A percentile compares a stretch with the other conserved stretches of the same genome.
phyloP scores from a whole-genome alignment of 1,140 invertebrate species.

The Ctenoplectra terminalis region DNA sequence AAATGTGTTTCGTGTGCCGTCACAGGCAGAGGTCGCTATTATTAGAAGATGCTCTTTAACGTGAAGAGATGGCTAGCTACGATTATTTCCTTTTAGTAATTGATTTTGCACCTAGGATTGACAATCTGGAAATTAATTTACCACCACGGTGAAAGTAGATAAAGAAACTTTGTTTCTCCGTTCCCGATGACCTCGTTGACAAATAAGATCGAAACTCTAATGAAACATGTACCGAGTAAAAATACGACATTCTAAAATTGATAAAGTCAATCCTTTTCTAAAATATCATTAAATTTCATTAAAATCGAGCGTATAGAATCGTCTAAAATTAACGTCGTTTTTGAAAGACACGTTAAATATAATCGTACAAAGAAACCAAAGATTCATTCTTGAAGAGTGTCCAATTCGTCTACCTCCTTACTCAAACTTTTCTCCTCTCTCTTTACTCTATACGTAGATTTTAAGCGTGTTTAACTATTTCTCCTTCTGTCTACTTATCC shows the following conservation, averaged over 20 bases:
- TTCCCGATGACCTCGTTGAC: no score
- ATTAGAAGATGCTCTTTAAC: background rate
- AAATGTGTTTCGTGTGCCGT: background rate
- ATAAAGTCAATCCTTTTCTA: no score
- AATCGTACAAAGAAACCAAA: background rate
- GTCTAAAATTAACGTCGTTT: background rate
- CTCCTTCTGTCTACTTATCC: background rate
- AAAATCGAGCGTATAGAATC: no score
- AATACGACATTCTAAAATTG: no score
- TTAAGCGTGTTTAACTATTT: background rate
- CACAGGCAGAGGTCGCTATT: background rate
- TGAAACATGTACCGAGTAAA: no score
- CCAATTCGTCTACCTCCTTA: conserved; percentile 4
- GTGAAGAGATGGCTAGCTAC: background rate
- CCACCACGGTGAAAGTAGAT: no score
- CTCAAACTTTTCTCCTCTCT: background rate
- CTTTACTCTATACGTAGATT: conserved; percentile 10
- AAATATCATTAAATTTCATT: no score
- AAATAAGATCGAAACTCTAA: no score
- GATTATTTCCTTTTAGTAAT: background rate
- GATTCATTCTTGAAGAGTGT: background rate
- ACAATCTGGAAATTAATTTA: background rate
- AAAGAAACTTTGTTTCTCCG: no score
- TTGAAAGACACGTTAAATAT: background rate
- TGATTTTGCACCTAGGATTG: background rate